Evolutionary conservation across 1,140 invertebrate genomes (phyloP).

Genomic region (Chlorops oryzae): DNA sequence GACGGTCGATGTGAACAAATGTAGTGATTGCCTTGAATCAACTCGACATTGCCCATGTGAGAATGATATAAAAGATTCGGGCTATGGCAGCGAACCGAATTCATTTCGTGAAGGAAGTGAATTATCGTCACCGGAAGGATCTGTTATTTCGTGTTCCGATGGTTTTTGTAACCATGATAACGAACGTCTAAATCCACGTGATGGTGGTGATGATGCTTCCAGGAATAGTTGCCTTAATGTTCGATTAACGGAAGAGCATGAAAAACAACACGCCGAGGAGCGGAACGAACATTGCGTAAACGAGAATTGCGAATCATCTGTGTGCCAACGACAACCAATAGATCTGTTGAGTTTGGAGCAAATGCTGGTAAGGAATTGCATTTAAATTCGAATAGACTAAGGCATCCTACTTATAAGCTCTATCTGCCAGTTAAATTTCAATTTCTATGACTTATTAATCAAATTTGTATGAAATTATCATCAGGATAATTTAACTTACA

Average conservation of each 20-base stretch:
- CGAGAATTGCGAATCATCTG: no score
- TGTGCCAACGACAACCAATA: no score
- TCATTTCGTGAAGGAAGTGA: slow-evolving; percentile 59
- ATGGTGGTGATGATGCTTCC: slow-evolving; percentile 2
- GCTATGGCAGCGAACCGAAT: slow-evolving; percentile 66
- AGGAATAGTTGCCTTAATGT: no score
- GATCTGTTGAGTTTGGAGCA: slow-evolving; percentile 44
- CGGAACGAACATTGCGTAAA: slow-evolving; percentile 3
- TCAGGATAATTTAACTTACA: no score
- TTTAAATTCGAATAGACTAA: no score
- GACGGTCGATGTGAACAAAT: slow-evolving; percentile 21
- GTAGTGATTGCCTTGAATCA: slow-evolving; percentile 29
- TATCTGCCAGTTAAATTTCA: no score
- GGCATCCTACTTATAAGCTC: no score
- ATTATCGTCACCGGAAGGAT: slow-evolving; percentile 67
- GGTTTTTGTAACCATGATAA: slow-evolving; percentile 75
- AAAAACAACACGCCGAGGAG: no score
- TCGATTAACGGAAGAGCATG: no score
- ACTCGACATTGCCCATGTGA: slow-evolving; percentile 47
- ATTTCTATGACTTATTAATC: no score
- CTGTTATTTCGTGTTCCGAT: slow-evolving; percentile 77
- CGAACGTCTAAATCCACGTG: no score
- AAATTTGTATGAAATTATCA: no score
- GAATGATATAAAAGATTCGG: slow-evolving; percentile 63
- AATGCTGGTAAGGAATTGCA: slow-evolving; percentile 47